These are phyloP conservation scores for Aphis craccivora DNA, from an alignment of 1,140 invertebrate species.

Conservation along the genomic window DNA sequence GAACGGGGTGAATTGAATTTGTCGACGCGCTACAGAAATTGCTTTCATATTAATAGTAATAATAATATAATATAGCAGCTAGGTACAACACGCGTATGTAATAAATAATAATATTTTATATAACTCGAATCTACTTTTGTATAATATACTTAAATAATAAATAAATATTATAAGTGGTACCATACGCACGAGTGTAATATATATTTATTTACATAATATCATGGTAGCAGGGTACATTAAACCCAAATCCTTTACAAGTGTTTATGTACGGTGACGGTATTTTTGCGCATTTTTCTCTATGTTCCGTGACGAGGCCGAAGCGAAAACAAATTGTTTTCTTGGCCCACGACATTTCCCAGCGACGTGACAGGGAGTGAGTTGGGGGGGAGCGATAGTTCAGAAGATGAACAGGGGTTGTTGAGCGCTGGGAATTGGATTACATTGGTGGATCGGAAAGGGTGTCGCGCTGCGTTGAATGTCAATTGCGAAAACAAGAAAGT, in stretches of 20 bases:
- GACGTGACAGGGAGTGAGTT: background rate
- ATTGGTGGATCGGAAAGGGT: conserved; percentile 3
- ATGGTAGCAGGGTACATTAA: background rate
- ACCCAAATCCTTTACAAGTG: background rate
- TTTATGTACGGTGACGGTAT: background rate
- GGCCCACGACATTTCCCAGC: conserved; percentile 24
- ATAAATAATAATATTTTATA: conserved; percentile 25
- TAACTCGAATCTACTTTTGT: background rate
- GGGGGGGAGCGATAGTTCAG: too few species aligned
- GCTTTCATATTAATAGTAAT: conserved; percentile 30
- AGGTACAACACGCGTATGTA: background rate
- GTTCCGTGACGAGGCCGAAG: background rate
- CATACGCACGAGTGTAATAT: background rate
- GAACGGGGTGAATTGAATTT: conserved; percentile 49
- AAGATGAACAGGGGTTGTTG: background rate
- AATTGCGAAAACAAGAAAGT: conserved; percentile 54
- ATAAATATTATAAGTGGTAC: background rate
- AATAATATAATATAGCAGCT: background rate
- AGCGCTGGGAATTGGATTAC: conserved; percentile 51
- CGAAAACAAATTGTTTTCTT: conserved; percentile 55
- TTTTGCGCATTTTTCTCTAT: background rate
- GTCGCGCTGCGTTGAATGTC: conserved; percentile 50
- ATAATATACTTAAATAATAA: background rate
- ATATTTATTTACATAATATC: background rate
- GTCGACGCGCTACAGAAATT: background rate